Evolutionary conservation across 2,113 vertebrate genomes (phyloP).

Genomic region (Mormyrus iriodes): DNA sequence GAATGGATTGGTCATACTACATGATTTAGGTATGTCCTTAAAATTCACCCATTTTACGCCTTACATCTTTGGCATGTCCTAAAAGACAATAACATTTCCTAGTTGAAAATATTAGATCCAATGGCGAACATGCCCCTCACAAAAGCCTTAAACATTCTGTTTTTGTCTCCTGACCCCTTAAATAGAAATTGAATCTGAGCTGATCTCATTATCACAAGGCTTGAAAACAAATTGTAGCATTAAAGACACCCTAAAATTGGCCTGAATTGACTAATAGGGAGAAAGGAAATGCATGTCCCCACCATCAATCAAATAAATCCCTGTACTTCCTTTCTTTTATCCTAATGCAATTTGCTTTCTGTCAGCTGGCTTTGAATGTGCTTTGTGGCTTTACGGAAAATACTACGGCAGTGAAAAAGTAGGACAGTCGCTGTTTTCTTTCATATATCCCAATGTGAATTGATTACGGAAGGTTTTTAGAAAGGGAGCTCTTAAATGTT

Average conservation of each 20-base stretch:
- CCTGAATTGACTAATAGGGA: slow-evolving; percentile 16
- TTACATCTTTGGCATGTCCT: neutral
- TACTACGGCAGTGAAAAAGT: slow-evolving; percentile 4
- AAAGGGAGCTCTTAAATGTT: neutral
- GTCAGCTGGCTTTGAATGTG: slow-evolving; percentile 18
- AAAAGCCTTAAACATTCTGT: neutral
- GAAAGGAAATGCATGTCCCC: slow-evolving; percentile 12
- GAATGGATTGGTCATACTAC: slow-evolving; percentile 1
- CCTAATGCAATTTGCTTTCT: slow-evolving; percentile 35
- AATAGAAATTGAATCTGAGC: neutral
- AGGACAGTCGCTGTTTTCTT: slow-evolving; percentile 32
- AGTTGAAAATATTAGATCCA: neutral
- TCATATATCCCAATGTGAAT: slow-evolving; percentile 14
- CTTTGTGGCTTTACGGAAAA: slow-evolving; percentile 29
- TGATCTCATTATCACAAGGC: neutral
- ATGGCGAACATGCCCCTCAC: neutral
- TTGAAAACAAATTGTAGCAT: neutral
- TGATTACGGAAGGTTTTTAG: slow-evolving; percentile 1
- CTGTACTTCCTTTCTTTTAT: slow-evolving; percentile 34
- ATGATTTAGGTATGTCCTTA: slow-evolving; percentile 7
- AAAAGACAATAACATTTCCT: neutral
- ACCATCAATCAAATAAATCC: slow-evolving; percentile 26
- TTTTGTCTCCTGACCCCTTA: neutral
- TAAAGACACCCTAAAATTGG: slow-evolving; percentile 3
- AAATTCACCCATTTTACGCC: neutral